A percentile compares a stretch with the other conserved stretches of the same genome.
Conservation (phyloP, 1,140 invertebrate genomes). For the Paracyclopina nana region DNA sequence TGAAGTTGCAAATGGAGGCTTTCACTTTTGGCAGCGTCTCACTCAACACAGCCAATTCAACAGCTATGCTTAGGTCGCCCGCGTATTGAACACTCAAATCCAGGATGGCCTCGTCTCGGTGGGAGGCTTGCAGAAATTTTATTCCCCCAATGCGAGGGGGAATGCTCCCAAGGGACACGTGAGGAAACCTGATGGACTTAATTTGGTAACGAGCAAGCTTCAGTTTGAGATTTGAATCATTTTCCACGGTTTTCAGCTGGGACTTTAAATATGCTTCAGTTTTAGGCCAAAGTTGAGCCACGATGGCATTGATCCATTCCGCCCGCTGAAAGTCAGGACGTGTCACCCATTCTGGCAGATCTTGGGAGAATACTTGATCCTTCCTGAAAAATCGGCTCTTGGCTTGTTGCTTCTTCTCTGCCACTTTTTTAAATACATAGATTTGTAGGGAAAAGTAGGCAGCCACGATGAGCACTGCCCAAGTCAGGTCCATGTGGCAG, state of each 20-base stretch:
- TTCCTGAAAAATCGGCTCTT: too few species aligned
- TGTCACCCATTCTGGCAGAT: slow-evolving; percentile 4
- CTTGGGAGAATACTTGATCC: too few species aligned
- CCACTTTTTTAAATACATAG: too few species aligned
- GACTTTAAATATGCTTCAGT: background rate
- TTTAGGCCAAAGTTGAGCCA: slow-evolving; percentile 6
- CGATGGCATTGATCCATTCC: slow-evolving; percentile 12
- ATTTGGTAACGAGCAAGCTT: background rate
- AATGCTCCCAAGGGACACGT: background rate
- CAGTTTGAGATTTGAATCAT: background rate
- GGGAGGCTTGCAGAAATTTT: background rate
- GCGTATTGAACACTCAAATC: background rate
- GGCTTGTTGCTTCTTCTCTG: too few species aligned
- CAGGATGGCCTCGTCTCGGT: slow-evolving; percentile 11
- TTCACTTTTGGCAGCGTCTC: background rate
- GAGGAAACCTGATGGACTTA: background rate
- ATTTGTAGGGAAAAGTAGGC: too few species aligned
- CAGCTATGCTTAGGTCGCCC: background rate
- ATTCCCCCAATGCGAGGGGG: slow-evolving; percentile 7
- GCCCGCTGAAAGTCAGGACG: slow-evolving; percentile 6
- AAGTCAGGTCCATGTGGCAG: too few species aligned
- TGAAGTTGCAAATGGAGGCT: background rate
- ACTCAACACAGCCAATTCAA: background rate
- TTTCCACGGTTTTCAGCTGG: background rate
- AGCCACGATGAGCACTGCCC: too few species aligned